Evolutionary conservation across 1,140 invertebrate genomes (phyloP), one percentile per base, ranked within the genome.

Genomic region (Neuroterus valhalla): DNA sequence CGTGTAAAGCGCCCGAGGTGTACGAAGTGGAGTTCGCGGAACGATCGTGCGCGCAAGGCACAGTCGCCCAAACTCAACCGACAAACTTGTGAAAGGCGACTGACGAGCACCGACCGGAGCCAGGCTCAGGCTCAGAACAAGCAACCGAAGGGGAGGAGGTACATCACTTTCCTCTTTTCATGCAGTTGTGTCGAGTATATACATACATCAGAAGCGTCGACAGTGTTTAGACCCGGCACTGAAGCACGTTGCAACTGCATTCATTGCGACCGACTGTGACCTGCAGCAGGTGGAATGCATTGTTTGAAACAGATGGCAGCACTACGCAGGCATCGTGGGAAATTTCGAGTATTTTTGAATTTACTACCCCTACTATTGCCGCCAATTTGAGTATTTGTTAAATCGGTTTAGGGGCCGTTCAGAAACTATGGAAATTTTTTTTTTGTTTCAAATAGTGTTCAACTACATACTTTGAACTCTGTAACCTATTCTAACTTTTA

Each of bases 51-150:
- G 38, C 31, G 38, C 12, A 26, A 67, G n/a, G 44, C 42, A 23
- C 44, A 46, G 21, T 14, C 44, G 38, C 46, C 66, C 77, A 44
- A 50, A 69, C 79, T n/a, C 45, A 72, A 52, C 66, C 74, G 55
- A 80, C 80, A 75, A 76, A 71, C 82, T 81, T 76, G 83, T 85
- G 81, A 85, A 84, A 85, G 83, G 81, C 78, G 73, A 84, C 82
- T 78, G 80, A 76, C 68, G 52, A 52, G 50, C 52, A 62, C 70
- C 52, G 19, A 38, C 50, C 52, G 23, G 69, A 71, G 43, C 31
- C 19, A 4, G 12, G 15, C 38, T 12, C 21, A 42, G 66, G n/a
- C 48, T 17, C 43, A 17, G n/a, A 2, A 38, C 67, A 44, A 3
- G 67, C 6, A 44, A 2, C 15, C 38, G 67, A 23, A 52, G 45